Evolutionary conservation across 2,113 vertebrate species (phyloP).

Genomic region (Phalacrocorax pelagicus): DNA sequence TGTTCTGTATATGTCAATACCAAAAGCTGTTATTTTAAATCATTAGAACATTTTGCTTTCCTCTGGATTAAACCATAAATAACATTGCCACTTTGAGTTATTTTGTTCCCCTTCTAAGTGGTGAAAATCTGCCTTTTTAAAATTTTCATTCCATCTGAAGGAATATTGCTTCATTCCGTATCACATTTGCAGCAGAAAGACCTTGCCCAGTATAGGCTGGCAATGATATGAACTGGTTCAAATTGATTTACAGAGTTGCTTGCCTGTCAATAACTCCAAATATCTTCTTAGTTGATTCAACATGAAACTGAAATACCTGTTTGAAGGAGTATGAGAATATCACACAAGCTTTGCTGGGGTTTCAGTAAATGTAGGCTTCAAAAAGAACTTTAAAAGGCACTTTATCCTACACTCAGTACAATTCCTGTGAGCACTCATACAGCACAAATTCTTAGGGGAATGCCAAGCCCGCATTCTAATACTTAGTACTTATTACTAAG

Average conservation of each 20-base stretch:
- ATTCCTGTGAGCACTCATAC: not conserved
- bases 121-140: not conserved
- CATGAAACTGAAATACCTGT: not conserved
- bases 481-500: not conserved
- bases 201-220: not conserved
- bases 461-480: not conserved
- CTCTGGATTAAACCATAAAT: not conserved
- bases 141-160: not conserved
- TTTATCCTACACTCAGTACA: not conserved
- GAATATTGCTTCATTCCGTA: not conserved
- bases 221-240: not conserved
- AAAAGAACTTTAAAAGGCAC: not conserved
- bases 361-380: not conserved
- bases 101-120: not conserved
- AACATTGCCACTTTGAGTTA: not conserved
- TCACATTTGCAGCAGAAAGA: not conserved
- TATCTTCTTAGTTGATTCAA: not conserved
- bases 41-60: not conserved
- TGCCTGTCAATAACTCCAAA: not conserved
- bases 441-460: not conserved
- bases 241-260: not conserved
- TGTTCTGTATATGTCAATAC: not conserved
- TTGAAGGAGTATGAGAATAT: not conserved
- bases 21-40: not conserved
- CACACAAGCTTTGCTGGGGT: not conserved